Conservation (phyloP, 2,888 invertebrate species). For the Petrophora chlorosata region DNA sequence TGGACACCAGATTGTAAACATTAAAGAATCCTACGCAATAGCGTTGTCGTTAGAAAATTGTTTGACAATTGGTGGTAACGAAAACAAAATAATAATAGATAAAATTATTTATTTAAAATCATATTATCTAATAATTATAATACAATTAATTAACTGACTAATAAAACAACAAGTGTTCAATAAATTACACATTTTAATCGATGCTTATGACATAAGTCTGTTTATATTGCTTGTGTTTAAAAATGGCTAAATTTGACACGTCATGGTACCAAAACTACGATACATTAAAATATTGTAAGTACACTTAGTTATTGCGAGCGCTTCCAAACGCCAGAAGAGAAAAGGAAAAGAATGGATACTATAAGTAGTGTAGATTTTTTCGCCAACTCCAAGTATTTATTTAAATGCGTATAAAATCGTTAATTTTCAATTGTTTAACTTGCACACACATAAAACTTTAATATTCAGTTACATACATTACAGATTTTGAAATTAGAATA, state of each 20-base stretch:
- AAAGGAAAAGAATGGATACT: slow-evolving; percentile 30
- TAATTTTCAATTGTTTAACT: not conserved
- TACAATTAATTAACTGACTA: slow-evolving; percentile 64
- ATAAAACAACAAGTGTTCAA: slow-evolving; percentile 56
- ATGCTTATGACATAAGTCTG: slow-evolving; percentile 44
- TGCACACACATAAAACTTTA: too few species aligned
- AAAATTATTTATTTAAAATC: slow-evolving; percentile 71
- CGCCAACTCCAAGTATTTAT: slow-evolving; percentile 15
- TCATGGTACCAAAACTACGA: slow-evolving; percentile 7
- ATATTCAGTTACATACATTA: not conserved
- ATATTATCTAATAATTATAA: slow-evolving; percentile 61
- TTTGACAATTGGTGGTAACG: too few species aligned
- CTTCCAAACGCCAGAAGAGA: too few species aligned
- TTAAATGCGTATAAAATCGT: slow-evolving; percentile 2
- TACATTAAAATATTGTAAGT: not conserved
- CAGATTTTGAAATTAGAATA: too few species aligned
- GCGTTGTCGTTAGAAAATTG: too few species aligned
- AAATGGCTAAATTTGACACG: slow-evolving; percentile 20
- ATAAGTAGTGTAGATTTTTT: slow-evolving; percentile 7
- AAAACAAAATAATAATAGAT: slow-evolving; percentile 47
- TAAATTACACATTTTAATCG: slow-evolving; percentile 56
- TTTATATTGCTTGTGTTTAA: slow-evolving; percentile 24
- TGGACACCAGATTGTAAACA: too few species aligned
- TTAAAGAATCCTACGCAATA: too few species aligned
- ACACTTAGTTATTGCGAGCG: not conserved